phyloP scores from a whole-genome alignment of 2,888 invertebrate species.

The Axea sp. region DNA sequence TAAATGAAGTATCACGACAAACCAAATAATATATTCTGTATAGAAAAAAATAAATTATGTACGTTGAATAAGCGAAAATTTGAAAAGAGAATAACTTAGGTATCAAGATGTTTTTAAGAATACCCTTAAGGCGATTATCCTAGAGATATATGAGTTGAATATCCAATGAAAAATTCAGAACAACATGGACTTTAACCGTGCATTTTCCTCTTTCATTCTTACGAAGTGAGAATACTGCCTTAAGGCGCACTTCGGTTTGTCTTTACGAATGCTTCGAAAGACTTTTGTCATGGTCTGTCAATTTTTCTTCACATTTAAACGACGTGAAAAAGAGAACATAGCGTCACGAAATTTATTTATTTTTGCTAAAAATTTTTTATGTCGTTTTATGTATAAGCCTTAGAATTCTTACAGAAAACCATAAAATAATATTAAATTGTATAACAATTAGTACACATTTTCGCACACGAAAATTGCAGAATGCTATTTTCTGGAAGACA shows the following conservation, averaged over 20 bases:
- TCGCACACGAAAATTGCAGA: too few relatives aligned
- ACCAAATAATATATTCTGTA: too few relatives aligned
- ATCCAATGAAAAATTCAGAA: conserved; percentile 42
- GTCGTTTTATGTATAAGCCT: too few relatives aligned
- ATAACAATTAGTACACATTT: too few relatives aligned
- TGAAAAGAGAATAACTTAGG: conserved; percentile 14
- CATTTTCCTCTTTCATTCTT: conserved; percentile 32
- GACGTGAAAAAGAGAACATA: conserved; percentile 1
- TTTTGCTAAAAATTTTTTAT: too few relatives aligned
- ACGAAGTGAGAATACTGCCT: conserved; percentile 41
- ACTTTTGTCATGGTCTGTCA: conserved; percentile 12
- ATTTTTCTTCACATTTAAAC: conserved; percentile 5
- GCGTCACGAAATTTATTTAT: conserved; percentile 11
- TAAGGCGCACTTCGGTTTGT: conserved; percentile 29
- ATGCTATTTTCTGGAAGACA: too few relatives aligned
- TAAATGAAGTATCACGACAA: too few relatives aligned
- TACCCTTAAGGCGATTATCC: conserved; percentile 42
- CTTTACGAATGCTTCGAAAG: conserved; percentile 21
- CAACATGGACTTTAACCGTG: conserved; percentile 4
- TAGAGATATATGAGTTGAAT: conserved; percentile 36
- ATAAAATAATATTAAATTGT: too few relatives aligned
- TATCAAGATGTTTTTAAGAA: conserved; percentile 27
- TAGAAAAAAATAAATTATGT: too few relatives aligned
- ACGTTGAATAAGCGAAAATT: too few relatives aligned
- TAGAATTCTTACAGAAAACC: too few relatives aligned